Percentiles rank a stretch among this genome's conserved stretches.
phyloP scores from a whole-genome alignment of 2,113 vertebrate genomes.

The Podarcis raffonei region DNA sequence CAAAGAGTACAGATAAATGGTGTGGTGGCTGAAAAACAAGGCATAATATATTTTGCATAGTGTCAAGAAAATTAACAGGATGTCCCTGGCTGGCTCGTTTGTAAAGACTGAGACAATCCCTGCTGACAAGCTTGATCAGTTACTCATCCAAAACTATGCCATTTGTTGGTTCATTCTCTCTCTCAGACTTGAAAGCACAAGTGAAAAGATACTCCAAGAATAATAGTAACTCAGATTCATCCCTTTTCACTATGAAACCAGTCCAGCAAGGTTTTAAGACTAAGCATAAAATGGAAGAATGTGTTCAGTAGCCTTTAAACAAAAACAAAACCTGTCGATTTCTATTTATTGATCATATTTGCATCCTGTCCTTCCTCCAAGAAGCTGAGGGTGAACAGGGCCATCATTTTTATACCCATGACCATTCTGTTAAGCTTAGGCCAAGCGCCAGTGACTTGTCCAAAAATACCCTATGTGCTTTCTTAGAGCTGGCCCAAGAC shows the following conservation, averaged over 20 bases:
- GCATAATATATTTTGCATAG: conserved; percentile 59
- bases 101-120: conserved; percentile 53
- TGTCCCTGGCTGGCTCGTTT: conserved; percentile 49
- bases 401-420: neutral
- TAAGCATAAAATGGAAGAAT: neutral
- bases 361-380: neutral
- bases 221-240: neutral
- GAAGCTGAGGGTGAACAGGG: neutral
- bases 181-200: conserved; percentile 31
- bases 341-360: neutral
- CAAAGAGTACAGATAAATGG: conserved; percentile 64
- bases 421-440: neutral
- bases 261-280: neutral
- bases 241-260: neutral
- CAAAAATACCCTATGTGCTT: neutral
- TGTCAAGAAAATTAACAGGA: conserved; percentile 57
- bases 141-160: conserved; percentile 48
- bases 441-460: neutral
- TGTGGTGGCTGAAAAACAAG: conserved; percentile 62
- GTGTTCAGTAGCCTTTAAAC: neutral
- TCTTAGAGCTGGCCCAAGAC: neutral
- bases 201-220: conserved; percentile 27
- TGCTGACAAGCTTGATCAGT: conserved; percentile 45
- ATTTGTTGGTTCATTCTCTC: conserved; percentile 33
- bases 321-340: neutral